Evolutionary conservation across 1,140 invertebrate genomes (phyloP).

Genomic region (Druon quercuslanigerum): DNA sequence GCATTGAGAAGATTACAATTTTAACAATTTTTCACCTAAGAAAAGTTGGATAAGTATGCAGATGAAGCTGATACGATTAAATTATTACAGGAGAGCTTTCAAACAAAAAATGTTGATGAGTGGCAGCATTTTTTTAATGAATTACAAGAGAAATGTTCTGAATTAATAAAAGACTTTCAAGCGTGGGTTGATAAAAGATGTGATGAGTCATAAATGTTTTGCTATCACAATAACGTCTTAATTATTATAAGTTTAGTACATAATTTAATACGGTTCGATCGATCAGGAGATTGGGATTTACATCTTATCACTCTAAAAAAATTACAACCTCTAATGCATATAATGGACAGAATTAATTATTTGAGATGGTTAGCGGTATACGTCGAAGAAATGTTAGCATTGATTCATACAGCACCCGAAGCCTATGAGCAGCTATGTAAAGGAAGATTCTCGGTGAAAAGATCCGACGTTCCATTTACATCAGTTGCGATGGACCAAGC

Average conservation of each 20-base stretch:
- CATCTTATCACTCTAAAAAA: conserved; percentile 33
- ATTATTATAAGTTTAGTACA: conserved; percentile 20
- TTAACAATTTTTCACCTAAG: no score
- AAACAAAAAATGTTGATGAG: no score
- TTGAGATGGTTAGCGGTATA: conserved; percentile 38
- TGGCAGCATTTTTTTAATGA: no score
- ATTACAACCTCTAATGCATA: conserved; percentile 39
- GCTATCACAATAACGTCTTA: conserved; percentile 33
- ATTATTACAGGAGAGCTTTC: no score
- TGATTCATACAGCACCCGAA: conserved; percentile 18
- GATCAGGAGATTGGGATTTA: conserved; percentile 40
- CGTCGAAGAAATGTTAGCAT: conserved; percentile 32
- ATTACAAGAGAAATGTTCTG: no score
- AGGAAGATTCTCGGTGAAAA: conserved; percentile 37
- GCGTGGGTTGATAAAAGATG: not conserved
- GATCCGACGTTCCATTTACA: conserved; percentile 19
- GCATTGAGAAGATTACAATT: no score
- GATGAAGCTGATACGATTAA: no score
- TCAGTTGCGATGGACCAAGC: conserved; percentile 35
- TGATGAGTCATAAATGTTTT: conserved; percentile 27
- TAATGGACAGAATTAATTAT: conserved; percentile 42
- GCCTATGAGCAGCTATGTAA: conserved; percentile 14
- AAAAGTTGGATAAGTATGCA: no score
- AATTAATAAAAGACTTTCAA: not conserved
- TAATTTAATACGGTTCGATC: conserved; percentile 40